Evolutionary conservation across 2,797 vertebrate species (phyloP).

Genomic region (Pachyuromys duprasi): DNA sequence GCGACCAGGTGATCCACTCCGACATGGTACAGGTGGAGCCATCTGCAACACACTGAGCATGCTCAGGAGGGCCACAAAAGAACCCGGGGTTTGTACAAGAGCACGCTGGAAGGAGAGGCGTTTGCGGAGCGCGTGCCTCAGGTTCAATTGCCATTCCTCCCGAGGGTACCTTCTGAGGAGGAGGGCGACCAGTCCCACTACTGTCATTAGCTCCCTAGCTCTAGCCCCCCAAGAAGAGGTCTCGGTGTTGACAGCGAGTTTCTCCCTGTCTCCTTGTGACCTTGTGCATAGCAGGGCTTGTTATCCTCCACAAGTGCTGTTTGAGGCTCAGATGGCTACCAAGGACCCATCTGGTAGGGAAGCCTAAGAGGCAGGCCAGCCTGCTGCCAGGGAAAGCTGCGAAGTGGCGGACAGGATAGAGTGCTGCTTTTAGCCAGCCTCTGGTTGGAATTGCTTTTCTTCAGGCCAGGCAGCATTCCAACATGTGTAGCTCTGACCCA

Average conservation of each 20-base stretch:
- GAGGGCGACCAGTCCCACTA: not conserved
- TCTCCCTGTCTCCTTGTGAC: not conserved
- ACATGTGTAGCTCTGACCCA: not conserved
- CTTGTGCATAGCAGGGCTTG: not conserved
- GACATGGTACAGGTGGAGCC: slow-evolving; percentile 99
- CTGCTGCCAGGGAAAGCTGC: not conserved
- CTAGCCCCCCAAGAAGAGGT: not conserved
- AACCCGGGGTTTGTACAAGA: not conserved
- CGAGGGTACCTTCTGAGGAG: not conserved
- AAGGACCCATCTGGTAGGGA: not conserved
- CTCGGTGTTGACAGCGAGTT: not conserved
- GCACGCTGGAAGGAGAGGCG: not conserved
- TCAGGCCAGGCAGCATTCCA: not conserved
- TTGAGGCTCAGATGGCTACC: not conserved
- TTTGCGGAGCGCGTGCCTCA: not conserved
- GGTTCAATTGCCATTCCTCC: not conserved
- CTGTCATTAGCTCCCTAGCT: not conserved
- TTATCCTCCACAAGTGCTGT: not conserved
- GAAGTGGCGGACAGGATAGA: not conserved
- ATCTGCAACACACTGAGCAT: slow-evolving; percentile 87
- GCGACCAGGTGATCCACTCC: slow-evolving; percentile 99
- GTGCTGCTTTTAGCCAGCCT: not conserved
- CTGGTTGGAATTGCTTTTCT: slow-evolving; percentile 1
- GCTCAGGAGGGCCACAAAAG: not conserved
- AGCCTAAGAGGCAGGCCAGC: not conserved